Evolutionary conservation across 2,888 invertebrate genomes (phyloP).

Genomic region (Cyrtodaria siliqua): DNA sequence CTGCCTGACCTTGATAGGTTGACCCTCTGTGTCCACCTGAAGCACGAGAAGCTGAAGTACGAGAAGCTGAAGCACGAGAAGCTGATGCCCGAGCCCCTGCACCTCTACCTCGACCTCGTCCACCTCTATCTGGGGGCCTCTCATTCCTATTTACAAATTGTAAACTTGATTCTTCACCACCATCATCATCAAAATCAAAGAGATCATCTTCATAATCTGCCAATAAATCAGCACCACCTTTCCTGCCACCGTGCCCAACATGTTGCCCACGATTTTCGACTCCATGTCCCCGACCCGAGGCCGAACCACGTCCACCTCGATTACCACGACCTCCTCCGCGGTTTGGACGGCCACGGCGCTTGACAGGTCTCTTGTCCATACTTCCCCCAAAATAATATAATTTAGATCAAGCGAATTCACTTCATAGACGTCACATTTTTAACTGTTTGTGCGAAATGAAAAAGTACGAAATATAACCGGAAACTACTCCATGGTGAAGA

Average conservation of each 20-base stretch:
- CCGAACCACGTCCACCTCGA: constrained; percentile 53
- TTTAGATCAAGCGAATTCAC: no score
- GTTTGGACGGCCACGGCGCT: constrained; percentile 73
- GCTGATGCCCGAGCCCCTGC: neutral
- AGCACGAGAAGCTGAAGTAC: neutral
- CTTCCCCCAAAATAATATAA: no score
- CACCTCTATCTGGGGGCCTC: neutral
- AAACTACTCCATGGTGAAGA: no score
- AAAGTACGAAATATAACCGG: no score
- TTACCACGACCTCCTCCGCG: constrained; percentile 75
- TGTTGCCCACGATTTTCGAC: constrained; percentile 27
- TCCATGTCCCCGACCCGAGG: constrained; percentile 7
- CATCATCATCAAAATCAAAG: constrained; percentile 46
- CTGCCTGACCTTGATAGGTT: no score
- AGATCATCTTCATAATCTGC: constrained; percentile 48
- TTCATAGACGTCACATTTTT: no score
- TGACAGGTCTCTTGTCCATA: constrained; percentile 52
- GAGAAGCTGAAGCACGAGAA: neutral
- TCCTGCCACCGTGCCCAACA: constrained; percentile 65
- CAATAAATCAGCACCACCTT: constrained; percentile 62
- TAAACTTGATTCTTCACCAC: neutral
- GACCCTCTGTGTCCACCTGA: neutral
- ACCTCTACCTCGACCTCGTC: neutral
- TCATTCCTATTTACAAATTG: neutral
- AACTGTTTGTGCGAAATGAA: no score